Evolutionary conservation across 2,797 vertebrate species (phyloP).

Genomic region (Amniataba percoides): DNA sequence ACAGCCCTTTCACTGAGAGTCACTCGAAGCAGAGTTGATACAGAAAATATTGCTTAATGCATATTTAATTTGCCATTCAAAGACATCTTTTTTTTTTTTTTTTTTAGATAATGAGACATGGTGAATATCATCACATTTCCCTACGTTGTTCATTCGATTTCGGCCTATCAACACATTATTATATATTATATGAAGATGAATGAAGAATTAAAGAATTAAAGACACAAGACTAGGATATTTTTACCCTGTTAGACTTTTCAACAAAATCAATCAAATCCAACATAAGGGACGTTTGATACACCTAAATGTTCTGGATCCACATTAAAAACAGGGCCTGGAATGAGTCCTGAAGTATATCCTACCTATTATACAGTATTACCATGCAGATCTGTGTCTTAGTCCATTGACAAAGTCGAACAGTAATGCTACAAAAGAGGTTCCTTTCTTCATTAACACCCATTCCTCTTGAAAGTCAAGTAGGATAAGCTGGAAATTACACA

Average conservation of each 20-base stretch:
- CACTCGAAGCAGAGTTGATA: slow-evolving; percentile 19
- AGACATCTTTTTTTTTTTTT: neutral
- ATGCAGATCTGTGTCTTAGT: slow-evolving; percentile 62
- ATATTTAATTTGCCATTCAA: slow-evolving; percentile 31
- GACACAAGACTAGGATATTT: neutral
- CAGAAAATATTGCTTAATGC: slow-evolving; percentile 9
- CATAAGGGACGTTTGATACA: neutral
- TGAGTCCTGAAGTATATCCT: neutral
- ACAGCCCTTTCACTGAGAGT: neutral
- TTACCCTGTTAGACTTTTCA: slow-evolving; percentile 11
- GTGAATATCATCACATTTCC: neutral
- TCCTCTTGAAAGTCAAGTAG: slow-evolving; percentile 79
- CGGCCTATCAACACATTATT: neutral
- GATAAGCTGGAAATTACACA: slow-evolving; percentile 82
- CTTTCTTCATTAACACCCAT: slow-evolving; percentile 76
- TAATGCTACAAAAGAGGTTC: slow-evolving; percentile 71
- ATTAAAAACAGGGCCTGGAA: neutral
- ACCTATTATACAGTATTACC: slow-evolving; percentile 39
- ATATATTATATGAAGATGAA: neutral
- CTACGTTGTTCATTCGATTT: neutral
- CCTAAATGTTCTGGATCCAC: neutral
- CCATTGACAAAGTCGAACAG: slow-evolving; percentile 67
- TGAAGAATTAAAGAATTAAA: too few species aligned
- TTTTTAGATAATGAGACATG: neutral
- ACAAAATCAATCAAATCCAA: neutral